Evolutionary conservation across 2,113 vertebrate species (phyloP).

Genomic region (Columbina picui): DNA sequence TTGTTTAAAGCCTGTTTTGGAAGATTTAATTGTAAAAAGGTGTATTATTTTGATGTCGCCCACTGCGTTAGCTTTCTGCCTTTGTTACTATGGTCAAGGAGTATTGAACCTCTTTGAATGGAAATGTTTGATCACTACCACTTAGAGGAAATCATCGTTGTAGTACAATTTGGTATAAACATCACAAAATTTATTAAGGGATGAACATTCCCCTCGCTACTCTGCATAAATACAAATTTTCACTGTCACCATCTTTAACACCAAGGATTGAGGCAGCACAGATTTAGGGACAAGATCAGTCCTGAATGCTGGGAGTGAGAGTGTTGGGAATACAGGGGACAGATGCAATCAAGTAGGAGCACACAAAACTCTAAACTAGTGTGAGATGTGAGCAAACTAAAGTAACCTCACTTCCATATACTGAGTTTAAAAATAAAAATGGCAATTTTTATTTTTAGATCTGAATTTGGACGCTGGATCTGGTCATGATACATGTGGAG

Average conservation of each 20-base stretch:
- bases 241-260: neutral
- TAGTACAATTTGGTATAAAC: neutral
- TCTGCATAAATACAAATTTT: neutral
- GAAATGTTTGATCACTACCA: fast-evolving
- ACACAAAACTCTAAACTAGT: neutral
- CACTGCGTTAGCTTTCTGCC: neutral
- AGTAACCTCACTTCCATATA: constrained; percentile 1
- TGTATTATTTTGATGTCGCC: neutral
- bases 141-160: neutral
- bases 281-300: neutral
- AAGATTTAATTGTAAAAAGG: neutral
- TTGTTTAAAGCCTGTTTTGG: neutral
- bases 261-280: neutral
- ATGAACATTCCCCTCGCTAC: neutral
- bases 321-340: neutral
- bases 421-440: constrained; percentile 51
- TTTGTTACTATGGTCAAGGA: neutral
- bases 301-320: neutral
- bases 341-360: neutral
- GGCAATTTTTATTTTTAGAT: constrained; percentile 76
- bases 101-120: neutral
- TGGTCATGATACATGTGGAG: constrained; percentile 87
- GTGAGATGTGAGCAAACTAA: neutral
- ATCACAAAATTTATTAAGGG: neutral
- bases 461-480: constrained; percentile 82